Evolutionary conservation across 2,113 vertebrate genomes (phyloP).

Genomic region (Amblyopsis rosae): DNA sequence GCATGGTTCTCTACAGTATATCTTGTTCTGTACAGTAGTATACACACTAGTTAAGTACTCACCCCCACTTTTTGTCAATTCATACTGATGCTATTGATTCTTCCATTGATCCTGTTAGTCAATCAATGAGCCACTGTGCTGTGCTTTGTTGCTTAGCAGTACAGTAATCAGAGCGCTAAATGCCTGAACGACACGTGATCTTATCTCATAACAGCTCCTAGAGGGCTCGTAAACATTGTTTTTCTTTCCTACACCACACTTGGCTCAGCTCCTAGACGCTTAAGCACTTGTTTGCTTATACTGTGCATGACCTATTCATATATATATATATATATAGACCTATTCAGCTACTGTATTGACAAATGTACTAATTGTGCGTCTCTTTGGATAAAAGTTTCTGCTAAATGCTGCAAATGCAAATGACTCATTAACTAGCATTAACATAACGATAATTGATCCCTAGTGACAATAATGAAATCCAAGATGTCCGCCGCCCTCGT

Average conservation of each 20-base stretch:
- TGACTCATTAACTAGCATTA: conserved; percentile 5
- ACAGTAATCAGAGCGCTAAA: conserved; percentile 13
- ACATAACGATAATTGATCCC: conserved; percentile 16
- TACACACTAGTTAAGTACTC: conserved; percentile 37
- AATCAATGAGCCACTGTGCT: conserved; percentile 42
- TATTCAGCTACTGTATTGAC: too few relatives aligned
- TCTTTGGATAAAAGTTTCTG: too few relatives aligned
- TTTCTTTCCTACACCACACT: too few relatives aligned
- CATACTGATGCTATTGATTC: conserved; percentile 45
- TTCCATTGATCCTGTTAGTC: conserved; percentile 43
- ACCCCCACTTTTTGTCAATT: conserved; percentile 58
- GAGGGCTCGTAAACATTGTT: not conserved
- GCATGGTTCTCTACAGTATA: conserved; percentile 21
- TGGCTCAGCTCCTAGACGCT: not conserved
- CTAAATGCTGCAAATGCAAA: too few relatives aligned
- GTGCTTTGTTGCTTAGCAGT: conserved; percentile 24
- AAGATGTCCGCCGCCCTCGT: conserved; percentile 24
- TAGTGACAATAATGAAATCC: conserved; percentile 22
- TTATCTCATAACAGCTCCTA: conserved; percentile 11
- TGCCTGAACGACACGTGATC: conserved; percentile 12
- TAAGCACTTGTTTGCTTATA: not conserved
- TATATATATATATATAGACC: too few relatives aligned
- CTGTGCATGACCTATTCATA: not conserved
- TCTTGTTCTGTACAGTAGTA: not conserved
- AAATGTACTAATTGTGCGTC: too few relatives aligned